A percentile compares a stretch with the other conserved stretches of the same genome.
Conservation (phyloP, 2,113 vertebrate species). For the Cromileptes altivelis region DNA sequence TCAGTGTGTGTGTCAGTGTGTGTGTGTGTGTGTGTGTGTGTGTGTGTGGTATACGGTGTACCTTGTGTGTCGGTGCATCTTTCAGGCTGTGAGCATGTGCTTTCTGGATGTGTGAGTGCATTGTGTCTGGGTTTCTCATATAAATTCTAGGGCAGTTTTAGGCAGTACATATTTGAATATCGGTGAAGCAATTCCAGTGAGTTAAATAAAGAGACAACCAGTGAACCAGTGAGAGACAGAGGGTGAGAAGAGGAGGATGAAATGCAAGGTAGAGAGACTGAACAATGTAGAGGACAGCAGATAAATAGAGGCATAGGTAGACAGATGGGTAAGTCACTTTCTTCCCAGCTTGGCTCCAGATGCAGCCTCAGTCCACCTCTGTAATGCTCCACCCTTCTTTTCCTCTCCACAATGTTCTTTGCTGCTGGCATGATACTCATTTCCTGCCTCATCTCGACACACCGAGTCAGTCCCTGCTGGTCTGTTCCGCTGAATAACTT, state of each 20-base stretch:
- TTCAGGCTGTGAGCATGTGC: neutral
- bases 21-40: neutral
- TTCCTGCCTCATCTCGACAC: slow-evolving; percentile 53
- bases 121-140: neutral
- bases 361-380: slow-evolving; percentile 8
- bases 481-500: slow-evolving; percentile 59
- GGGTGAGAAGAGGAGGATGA: slow-evolving; percentile 7
- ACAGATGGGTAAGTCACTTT: slow-evolving; percentile 12
- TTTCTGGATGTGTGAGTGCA: neutral
- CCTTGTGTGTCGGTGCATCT: neutral
- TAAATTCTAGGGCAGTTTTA: slow-evolving; percentile 28
- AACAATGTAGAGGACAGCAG: neutral
- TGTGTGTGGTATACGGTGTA: neutral
- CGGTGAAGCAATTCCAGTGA: slow-evolving; percentile 32
- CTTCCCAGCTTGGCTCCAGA: neutral
- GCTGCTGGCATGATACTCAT: slow-evolving; percentile 43
- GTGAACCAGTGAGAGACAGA: slow-evolving; percentile 21
- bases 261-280: neutral
- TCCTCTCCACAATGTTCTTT: slow-evolving; percentile 4
- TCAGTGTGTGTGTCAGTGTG: slow-evolving; percentile 6
- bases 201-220: slow-evolving; percentile 39
- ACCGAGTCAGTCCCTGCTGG: slow-evolving; percentile 39
- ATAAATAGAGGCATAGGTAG: slow-evolving; percentile 5
- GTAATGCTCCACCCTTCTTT: neutral
- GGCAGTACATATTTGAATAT: slow-evolving; percentile 45